phyloP scores from a whole-genome alignment of 2,797 vertebrate species.

The Scolopax bukidnonensis region DNA sequence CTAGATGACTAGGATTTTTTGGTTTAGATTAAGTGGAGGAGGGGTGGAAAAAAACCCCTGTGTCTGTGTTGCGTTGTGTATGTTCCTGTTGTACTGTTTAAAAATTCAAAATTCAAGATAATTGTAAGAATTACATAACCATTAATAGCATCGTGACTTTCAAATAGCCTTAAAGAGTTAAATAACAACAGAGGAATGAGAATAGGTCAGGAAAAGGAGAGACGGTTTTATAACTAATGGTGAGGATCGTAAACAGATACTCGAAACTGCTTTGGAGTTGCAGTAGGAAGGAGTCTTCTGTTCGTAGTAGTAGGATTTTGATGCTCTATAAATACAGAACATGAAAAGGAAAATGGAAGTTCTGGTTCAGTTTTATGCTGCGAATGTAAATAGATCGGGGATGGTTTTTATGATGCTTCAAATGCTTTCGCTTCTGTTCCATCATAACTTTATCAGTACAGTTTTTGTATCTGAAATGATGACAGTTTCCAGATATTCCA shows the following conservation, averaged over 20 bases:
- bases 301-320: neutral
- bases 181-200: neutral
- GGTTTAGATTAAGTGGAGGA: neutral
- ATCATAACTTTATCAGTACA: neutral
- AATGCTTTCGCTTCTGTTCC: neutral
- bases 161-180: conserved; percentile 27
- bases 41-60: no score
- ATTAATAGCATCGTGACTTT: neutral
- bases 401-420: neutral
- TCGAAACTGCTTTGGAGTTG: neutral
- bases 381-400: neutral
- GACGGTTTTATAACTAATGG: neutral
- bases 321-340: neutral
- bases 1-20: neutral
- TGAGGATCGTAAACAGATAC: neutral
- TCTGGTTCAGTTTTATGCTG: neutral
- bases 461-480: neutral
- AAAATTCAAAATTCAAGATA: neutral
- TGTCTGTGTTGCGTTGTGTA: neutral
- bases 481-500: neutral
- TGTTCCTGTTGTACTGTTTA: neutral
- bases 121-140: neutral
- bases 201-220: conserved; percentile 1
- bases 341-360: neutral
- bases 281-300: neutral